Percentiles rank a stretch among this genome's conserved stretches.
Conservation (phyloP, 2,113 vertebrate genomes). For the Cyrtonyx montezumae region DNA sequence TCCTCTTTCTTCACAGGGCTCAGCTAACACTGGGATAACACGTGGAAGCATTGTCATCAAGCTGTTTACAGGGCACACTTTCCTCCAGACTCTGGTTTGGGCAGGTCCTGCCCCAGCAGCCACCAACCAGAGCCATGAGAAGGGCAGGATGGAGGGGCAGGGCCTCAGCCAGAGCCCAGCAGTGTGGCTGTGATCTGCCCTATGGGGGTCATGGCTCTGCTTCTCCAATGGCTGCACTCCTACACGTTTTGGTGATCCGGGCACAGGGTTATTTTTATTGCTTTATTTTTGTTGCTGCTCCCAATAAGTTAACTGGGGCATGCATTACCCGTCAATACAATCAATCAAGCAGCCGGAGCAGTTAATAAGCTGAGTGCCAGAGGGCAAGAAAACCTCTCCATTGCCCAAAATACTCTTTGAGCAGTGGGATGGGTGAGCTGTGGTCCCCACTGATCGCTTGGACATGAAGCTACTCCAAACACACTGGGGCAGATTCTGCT, state of each 20-base stretch:
- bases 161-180: neutral
- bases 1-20: neutral
- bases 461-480: neutral
- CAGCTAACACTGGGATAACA: neutral
- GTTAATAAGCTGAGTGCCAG: neutral
- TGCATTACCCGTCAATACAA: slow-evolving; percentile 16
- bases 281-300: slow-evolving; percentile 19
- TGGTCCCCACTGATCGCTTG: neutral
- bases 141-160: neutral
- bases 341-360: neutral
- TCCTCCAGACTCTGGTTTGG: neutral
- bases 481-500: neutral
- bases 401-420: neutral
- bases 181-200: neutral
- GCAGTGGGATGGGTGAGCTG: neutral
- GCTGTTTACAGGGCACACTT: neutral
- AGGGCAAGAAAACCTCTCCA: slow-evolving; percentile 37
- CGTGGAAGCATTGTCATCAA: neutral
- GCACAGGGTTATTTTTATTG: neutral
- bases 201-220: rapidly evolving
- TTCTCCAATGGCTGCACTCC: neutral
- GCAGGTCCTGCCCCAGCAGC: neutral
- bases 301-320: slow-evolving; percentile 50
- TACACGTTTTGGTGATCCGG: neutral
- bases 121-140: neutral